These are phyloP conservation scores for Exephanes ischioxanthus DNA, from an alignment of 2,888 invertebrate species.

Conservation along the genomic window DNA sequence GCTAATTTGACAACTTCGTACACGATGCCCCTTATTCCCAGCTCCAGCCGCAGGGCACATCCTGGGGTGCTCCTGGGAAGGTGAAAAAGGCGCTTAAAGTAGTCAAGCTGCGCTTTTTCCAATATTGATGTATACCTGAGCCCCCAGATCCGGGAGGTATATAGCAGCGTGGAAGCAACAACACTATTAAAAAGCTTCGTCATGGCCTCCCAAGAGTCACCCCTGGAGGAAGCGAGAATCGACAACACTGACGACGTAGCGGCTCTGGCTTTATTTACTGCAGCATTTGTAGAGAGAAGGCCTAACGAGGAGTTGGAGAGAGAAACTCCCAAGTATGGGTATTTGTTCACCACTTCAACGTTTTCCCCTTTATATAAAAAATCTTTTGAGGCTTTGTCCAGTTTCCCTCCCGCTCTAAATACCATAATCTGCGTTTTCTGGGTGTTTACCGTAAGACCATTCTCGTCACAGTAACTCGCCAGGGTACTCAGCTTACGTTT, in stretches of 20 bases:
- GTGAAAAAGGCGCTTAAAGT: not conserved
- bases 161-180: not conserved
- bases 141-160: not conserved
- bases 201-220: not conserved
- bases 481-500: slow-evolving; percentile 53
- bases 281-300: slow-evolving; percentile 1
- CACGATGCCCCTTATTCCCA: not conserved
- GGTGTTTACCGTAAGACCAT: slow-evolving; percentile 65
- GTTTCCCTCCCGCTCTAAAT: slow-evolving; percentile 36
- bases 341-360: slow-evolving; percentile 11
- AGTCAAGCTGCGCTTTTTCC: slow-evolving; percentile 11
- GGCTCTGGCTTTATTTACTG: not conserved
- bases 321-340: slow-evolving; percentile 4
- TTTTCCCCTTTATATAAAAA: not conserved
- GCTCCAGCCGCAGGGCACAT: not conserved
- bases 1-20: not conserved
- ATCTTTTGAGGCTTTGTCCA: not conserved
- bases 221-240: not conserved
- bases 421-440: slow-evolving; percentile 69
- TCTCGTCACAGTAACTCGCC: slow-evolving; percentile 59
- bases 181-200: slow-evolving; percentile 30
- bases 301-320: slow-evolving; percentile 8
- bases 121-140: not conserved
- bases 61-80: not conserved
- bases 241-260: not conserved